phyloP scores from a whole-genome alignment of 2,113 vertebrate genomes.

The Narcine bancroftii region DNA sequence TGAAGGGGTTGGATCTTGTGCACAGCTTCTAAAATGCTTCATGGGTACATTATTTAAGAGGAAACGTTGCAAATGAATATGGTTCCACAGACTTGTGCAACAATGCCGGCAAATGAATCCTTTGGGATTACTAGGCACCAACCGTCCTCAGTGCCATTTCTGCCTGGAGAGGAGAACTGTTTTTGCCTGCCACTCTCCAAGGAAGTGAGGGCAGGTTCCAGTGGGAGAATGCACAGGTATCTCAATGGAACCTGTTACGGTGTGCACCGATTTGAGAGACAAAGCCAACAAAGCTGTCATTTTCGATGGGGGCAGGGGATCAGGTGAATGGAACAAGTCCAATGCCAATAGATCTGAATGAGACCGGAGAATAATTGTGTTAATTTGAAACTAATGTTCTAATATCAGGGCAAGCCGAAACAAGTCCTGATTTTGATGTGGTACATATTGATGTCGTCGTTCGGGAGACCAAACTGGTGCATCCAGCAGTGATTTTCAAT shows the following conservation, averaged over 20 bases:
- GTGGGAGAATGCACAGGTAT: not conserved
- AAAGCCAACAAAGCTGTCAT: not conserved
- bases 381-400: not conserved
- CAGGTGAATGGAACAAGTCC: not conserved
- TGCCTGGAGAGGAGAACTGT: not conserved
- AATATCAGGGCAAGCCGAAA: not conserved
- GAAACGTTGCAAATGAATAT: too few relatives aligned
- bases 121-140: not conserved
- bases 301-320: not conserved
- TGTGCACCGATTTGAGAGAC: not conserved
- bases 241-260: not conserved
- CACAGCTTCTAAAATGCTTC: too few relatives aligned
- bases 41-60: too few relatives aligned
- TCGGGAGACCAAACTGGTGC: not conserved
- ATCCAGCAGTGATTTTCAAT: not conserved
- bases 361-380: not conserved
- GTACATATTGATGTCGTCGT: not conserved
- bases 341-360: not conserved
- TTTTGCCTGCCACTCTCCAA: not conserved
- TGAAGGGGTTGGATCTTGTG: too few relatives aligned
- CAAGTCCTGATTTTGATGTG: not conserved
- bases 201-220: not conserved
- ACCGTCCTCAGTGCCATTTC: not conserved
- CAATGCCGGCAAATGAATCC: too few relatives aligned
- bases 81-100: too few relatives aligned